Evolutionary conservation across 2,888 invertebrate genomes (phyloP).

Genomic region (Stenodera caucasica): DNA sequence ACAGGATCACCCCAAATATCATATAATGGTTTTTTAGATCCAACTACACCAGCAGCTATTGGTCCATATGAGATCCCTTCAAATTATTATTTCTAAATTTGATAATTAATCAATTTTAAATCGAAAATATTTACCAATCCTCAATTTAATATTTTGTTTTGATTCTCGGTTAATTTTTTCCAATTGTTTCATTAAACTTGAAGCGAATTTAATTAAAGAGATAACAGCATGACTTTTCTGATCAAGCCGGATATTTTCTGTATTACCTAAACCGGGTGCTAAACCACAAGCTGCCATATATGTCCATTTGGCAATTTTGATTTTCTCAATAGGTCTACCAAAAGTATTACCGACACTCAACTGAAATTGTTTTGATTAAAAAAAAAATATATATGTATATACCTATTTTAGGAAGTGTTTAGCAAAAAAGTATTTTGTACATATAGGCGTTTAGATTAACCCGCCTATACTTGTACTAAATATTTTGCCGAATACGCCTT

Average conservation of each 20-base stretch:
- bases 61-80: conserved; percentile 87
- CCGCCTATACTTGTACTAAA: too few relatives aligned
- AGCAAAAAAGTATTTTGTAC: too few relatives aligned
- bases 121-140: conserved; percentile 65
- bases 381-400: too few relatives aligned
- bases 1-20: conserved; percentile 98
- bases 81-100: conserved; percentile 21
- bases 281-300: conserved; percentile 97
- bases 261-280: conserved; percentile 70
- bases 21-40: conserved; percentile 90
- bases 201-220: conserved; percentile 71
- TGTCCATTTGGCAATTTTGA: conserved; percentile 94
- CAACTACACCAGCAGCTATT: conserved; percentile 93
- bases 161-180: conserved; percentile 61
- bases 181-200: conserved; percentile 70
- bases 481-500: too few relatives aligned
- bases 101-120: neutral
- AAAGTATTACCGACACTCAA: conserved; percentile 37
- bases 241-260: conserved; percentile 46
- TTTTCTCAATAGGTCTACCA: conserved; percentile 84
- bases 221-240: conserved; percentile 53
- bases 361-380: too few relatives aligned
- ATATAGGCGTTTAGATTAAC: too few relatives aligned
- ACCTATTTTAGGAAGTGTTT: too few relatives aligned
- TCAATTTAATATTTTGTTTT: conserved; percentile 65